Conservation (phyloP, 2,888 invertebrate species). For the Caenorhabditis angaria region DNA sequence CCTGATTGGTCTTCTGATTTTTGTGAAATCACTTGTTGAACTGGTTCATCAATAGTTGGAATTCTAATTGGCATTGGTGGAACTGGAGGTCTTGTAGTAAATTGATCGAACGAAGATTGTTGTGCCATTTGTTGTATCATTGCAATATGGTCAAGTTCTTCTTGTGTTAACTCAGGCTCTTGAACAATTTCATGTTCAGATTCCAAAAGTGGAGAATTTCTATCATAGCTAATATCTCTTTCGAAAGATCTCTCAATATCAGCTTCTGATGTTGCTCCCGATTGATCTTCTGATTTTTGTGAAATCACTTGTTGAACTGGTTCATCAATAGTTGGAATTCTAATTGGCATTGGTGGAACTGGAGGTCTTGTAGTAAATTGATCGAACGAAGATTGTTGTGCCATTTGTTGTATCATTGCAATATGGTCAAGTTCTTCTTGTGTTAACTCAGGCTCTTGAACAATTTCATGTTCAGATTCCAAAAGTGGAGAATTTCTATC, state of each 20-base stretch:
- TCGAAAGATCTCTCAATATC: constrained; percentile 30
- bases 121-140: constrained; percentile 29
- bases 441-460: constrained; percentile 9
- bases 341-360: background rate
- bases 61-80: constrained; percentile 8
- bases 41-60: background rate
- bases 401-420: constrained; percentile 31
- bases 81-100: background rate
- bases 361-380: background rate
- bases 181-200: constrained; percentile 12
- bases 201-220: constrained; percentile 12
- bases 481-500: constrained; percentile 31
- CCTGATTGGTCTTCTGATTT: constrained; percentile 5
- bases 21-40: background rate
- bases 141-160: constrained; percentile 59
- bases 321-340: constrained; percentile 5
- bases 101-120: constrained; percentile 29
- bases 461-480: constrained; percentile 15
- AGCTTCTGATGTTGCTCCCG: constrained; percentile 27
- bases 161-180: constrained; percentile 41
- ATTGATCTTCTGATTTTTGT: constrained; percentile 22
- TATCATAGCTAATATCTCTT: constrained; percentile 12
- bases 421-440: constrained; percentile 46
- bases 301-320: background rate
- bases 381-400: constrained; percentile 15